Evolutionary conservation across 2,888 invertebrate genomes (phyloP).

Genomic region (Volucella inflata): DNA sequence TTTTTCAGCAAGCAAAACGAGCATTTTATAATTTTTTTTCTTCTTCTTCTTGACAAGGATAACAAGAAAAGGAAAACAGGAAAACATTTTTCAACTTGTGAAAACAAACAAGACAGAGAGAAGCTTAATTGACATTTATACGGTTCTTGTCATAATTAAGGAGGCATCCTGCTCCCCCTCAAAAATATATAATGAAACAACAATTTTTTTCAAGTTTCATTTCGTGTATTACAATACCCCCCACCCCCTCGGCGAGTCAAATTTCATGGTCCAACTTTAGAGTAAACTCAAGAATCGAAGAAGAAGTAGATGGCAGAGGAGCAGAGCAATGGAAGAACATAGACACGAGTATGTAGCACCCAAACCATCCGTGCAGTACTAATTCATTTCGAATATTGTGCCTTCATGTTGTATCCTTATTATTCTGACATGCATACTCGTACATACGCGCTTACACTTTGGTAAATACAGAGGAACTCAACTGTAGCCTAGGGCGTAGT

Average conservation of each 20-base stretch:
- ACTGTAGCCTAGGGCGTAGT: conserved; percentile 49
- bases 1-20: too few relatives aligned
- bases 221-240: not conserved
- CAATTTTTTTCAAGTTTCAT: conserved; percentile 30
- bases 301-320: too few relatives aligned
- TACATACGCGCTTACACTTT: conserved; percentile 21
- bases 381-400: conserved; percentile 40
- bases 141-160: conserved; percentile 55
- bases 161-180: conserved; percentile 31
- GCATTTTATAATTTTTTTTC: too few relatives aligned
- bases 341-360: not conserved
- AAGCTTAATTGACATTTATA: conserved; percentile 65
- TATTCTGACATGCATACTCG: conserved; percentile 35
- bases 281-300: conserved; percentile 8
- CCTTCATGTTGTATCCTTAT: conserved; percentile 42
- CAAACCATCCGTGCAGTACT: conserved; percentile 10
- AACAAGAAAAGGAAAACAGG: conserved; percentile 8
- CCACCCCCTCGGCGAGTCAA: not conserved
- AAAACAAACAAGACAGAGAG: conserved; percentile 36
- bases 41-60: not conserved
- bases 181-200: conserved; percentile 27
- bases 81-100: conserved; percentile 46
- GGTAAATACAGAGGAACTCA: not conserved
- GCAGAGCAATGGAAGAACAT: not conserved
- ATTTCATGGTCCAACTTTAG: conserved; percentile 8